Conservation (phyloP, 2,113 vertebrate genomes). For the Bettongia penicillata region DNA sequence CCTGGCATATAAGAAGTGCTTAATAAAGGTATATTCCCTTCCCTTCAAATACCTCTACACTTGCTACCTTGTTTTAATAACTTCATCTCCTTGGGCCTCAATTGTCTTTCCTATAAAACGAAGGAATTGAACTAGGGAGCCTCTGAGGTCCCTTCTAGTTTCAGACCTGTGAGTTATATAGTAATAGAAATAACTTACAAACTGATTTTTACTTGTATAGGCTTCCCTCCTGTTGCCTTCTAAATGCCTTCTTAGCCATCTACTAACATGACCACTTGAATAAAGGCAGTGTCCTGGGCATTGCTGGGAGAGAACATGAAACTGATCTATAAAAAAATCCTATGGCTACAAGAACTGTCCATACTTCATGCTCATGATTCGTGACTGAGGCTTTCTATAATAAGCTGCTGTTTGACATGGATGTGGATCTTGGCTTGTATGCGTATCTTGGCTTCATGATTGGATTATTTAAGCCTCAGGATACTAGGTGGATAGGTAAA, state of each 20-base stretch:
- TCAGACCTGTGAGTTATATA: neutral
- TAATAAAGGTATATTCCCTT: neutral
- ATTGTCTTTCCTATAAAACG: neutral
- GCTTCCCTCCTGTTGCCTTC: neutral
- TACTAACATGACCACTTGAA: neutral
- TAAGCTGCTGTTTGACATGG: neutral
- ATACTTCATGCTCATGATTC: constrained; percentile 13
- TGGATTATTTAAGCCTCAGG: constrained; percentile 41
- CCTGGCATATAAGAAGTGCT: neutral
- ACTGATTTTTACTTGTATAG: neutral
- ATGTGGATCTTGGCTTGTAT: neutral
- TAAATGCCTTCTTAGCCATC: neutral
- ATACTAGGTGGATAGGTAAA: constrained; percentile 47
- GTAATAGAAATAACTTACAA: neutral
- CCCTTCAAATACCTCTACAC: neutral
- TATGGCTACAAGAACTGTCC: neutral
- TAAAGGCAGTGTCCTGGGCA: neutral
- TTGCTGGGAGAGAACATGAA: neutral
- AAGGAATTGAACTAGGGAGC: neutral
- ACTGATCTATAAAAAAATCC: neutral
- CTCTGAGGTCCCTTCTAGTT: neutral
- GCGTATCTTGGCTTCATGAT: constrained; percentile 16
- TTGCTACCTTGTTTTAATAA: neutral
- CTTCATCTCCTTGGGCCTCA: neutral
- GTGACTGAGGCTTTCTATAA: constrained; percentile 40